Conservation (phyloP, 2,113 vertebrate species). For the Pelmatolapia mariae region DNA sequence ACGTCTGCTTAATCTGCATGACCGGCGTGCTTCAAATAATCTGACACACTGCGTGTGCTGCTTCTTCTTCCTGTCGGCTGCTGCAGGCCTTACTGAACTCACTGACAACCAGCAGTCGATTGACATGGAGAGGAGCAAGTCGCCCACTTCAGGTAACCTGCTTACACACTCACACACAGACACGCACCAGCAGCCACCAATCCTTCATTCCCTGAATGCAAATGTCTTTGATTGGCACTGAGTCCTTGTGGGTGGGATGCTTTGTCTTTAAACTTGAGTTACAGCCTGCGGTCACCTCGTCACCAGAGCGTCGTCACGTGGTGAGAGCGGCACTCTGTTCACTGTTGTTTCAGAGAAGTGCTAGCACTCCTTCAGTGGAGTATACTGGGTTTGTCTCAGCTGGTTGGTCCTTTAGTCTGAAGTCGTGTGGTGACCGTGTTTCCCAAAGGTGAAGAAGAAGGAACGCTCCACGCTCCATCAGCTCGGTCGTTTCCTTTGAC, state of each 20-base stretch:
- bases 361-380: neutral
- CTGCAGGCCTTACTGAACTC: constrained; percentile 91
- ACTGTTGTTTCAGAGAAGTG: neutral
- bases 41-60: neutral
- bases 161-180: neutral
- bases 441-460: neutral
- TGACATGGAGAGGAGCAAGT: constrained; percentile 95
- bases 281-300: neutral
- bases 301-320: neutral
- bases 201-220: neutral
- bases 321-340: neutral
- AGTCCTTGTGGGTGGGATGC: neutral
- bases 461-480: neutral
- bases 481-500: neutral
- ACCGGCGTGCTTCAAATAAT: neutral
- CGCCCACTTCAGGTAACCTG: constrained; percentile 92
- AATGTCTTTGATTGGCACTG: neutral
- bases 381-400: neutral
- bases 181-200: neutral
- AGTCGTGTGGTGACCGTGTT: neutral
- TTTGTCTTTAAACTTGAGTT: neutral
- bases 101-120: constrained; percentile 89
- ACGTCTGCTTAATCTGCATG: neutral
- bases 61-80: constrained; percentile 8
- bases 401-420: neutral